Conservation (phyloP, 2,888 invertebrate species). For the Steinernema hermaphroditum region DNA sequence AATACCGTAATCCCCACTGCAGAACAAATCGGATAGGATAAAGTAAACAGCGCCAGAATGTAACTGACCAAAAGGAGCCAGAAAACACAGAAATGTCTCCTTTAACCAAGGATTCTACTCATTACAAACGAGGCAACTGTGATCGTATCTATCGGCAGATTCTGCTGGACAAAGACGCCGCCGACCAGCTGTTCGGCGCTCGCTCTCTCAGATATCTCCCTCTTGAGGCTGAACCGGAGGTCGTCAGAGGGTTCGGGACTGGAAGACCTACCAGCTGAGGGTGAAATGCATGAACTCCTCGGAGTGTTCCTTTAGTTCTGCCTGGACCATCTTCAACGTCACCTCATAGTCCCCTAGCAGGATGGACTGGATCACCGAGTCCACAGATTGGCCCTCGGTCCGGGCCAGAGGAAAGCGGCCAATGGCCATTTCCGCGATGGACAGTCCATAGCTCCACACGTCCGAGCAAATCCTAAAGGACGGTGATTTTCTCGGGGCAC, state of each 20-base stretch:
- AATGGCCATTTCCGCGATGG: slow-evolving; percentile 46
- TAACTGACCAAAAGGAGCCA: background rate
- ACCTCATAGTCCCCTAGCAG: background rate
- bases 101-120: background rate
- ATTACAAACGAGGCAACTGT: slow-evolving; percentile 2
- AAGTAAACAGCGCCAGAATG: background rate
- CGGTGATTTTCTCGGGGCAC: background rate
- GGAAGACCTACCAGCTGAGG: background rate
- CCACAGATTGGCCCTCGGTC: background rate
- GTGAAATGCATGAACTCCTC: background rate
- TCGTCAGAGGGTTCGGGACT: background rate
- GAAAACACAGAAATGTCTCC: background rate
- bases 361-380: background rate
- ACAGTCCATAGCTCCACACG: slow-evolving; percentile 52
- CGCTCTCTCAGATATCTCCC: background rate
- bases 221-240: slow-evolving; percentile 22
- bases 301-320: background rate
- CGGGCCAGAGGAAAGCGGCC: slow-evolving; percentile 40
- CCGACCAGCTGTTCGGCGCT: background rate
- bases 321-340: background rate
- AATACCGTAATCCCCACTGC: too few species aligned
- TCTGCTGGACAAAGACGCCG: slow-evolving; percentile 1
- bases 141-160: background rate
- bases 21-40: too few species aligned
- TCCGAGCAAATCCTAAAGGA: slow-evolving; percentile 41